Percentiles rank a stretch among this genome's conserved stretches.
phyloP scores from a whole-genome alignment of 1,140 invertebrate genomes.

The Diachasmimorpha longicaudata region DNA sequence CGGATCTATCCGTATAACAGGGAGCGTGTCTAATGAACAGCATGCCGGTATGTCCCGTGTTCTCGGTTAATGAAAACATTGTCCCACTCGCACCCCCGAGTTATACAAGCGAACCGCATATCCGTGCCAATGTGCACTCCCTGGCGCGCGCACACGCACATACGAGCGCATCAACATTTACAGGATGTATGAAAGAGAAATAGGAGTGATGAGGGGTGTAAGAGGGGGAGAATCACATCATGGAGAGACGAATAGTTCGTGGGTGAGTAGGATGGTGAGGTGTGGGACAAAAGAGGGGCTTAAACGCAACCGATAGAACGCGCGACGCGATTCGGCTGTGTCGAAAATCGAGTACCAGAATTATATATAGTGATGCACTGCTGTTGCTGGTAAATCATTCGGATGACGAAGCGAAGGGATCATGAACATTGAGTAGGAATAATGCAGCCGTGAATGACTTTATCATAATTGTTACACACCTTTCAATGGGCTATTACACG shows the following conservation, averaged over 20 bases:
- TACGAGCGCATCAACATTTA: neutral
- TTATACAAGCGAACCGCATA: slow-evolving; percentile 10
- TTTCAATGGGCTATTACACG: neutral
- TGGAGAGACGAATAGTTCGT: neutral
- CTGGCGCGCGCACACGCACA: neutral
- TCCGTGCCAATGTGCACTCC: neutral
- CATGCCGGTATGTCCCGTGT: slow-evolving; percentile 5
- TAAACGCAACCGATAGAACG: slow-evolving; percentile 15
- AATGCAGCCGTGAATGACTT: neutral
- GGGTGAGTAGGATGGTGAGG: neutral
- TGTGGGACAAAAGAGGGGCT: neutral
- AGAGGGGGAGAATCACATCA: neutral
- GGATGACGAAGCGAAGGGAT: slow-evolving; percentile 17
- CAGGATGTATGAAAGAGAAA: neutral
- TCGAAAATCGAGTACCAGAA: slow-evolving; percentile 25
- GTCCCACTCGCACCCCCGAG: neutral
- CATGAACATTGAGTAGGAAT: neutral
- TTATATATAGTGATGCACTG: slow-evolving; percentile 27
- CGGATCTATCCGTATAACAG: neutral
- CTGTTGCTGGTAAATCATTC: slow-evolving; percentile 20
- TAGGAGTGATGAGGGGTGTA: neutral
- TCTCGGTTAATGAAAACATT: slow-evolving; percentile 27
- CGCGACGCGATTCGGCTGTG: slow-evolving; percentile 13
- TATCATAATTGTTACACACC: neutral
- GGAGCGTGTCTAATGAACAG: slow-evolving; percentile 11